Conservation (phyloP, 2,888 invertebrate species). For the Diaperis boleti region DNA sequence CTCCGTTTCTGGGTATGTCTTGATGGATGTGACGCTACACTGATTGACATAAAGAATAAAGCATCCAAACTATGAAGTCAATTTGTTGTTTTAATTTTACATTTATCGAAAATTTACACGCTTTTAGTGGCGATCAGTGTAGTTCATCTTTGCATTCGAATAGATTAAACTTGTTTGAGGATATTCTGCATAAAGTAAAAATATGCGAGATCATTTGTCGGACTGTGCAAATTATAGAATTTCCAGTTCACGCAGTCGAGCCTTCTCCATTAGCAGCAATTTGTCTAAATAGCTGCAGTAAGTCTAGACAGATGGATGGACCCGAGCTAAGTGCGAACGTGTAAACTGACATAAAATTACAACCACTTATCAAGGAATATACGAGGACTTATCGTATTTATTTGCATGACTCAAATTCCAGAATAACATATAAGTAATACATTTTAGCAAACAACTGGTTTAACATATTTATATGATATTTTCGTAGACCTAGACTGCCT, state of each 20-base stretch:
- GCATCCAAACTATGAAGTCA: no score
- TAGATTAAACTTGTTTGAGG: not conserved
- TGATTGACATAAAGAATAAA: no score
- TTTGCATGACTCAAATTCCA: conserved; percentile 44
- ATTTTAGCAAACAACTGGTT: conserved; percentile 44
- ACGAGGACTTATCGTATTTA: conserved; percentile 43
- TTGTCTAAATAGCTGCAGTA: conserved; percentile 63
- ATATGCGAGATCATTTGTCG: conserved; percentile 42
- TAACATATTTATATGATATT: conserved; percentile 41
- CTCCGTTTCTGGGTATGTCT: not conserved
- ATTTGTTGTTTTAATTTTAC: no score
- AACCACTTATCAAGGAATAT: conserved; percentile 51
- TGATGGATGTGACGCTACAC: no score
- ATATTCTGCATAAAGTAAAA: conserved; percentile 5
- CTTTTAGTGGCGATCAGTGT: no score
- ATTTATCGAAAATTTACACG: no score
- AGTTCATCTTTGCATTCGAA: not conserved
- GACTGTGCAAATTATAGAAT: conserved; percentile 57
- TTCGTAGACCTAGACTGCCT: conserved; percentile 40
- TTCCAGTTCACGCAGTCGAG: conserved; percentile 55
- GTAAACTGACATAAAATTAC: conserved; percentile 53
- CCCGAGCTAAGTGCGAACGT: conserved; percentile 46
- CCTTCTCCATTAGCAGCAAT: conserved; percentile 61
- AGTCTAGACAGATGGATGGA: conserved; percentile 59
- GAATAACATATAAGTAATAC: conserved; percentile 44